Evolutionary conservation across 2,113 vertebrate species (phyloP).

Genomic region (Nansenia antarctica): DNA sequence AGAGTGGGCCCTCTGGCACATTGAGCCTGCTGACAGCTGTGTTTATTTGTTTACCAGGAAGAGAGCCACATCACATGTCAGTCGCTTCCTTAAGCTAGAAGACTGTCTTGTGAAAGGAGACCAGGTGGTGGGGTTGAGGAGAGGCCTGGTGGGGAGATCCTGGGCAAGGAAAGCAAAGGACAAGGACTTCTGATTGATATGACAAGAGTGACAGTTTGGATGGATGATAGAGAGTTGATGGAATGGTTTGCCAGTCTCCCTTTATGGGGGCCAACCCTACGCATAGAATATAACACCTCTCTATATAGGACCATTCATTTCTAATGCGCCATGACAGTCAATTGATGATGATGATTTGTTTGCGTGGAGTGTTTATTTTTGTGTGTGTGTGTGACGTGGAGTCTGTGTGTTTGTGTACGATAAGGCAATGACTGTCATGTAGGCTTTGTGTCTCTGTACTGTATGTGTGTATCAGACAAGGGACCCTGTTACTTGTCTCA

Average conservation of each 20-base stretch:
- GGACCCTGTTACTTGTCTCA: not conserved
- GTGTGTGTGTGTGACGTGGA: not conserved
- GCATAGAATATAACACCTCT: not conserved
- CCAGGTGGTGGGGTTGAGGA: conserved; percentile 18
- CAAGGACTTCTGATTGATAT: not conserved
- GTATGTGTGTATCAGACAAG: not conserved
- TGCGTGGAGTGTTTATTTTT: not conserved
- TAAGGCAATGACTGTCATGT: too few relatives aligned
- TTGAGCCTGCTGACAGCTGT: conserved; percentile 23
- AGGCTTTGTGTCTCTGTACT: too few relatives aligned
- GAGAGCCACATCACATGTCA: conserved; percentile 13
- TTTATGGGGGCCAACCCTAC: not conserved
- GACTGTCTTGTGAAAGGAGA: conserved; percentile 14
- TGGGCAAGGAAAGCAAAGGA: not conserved
- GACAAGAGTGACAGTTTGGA: not conserved
- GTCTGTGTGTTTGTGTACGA: not conserved
- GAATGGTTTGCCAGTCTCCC: not conserved
- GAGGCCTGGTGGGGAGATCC: not conserved
- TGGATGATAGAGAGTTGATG: not conserved
- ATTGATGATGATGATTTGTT: not conserved
- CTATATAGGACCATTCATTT: not conserved
- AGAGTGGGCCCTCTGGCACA: conserved; percentile 3
- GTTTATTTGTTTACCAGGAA: conserved; percentile 30
- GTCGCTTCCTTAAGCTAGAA: conserved; percentile 1
- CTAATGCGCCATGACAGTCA: not conserved